Evolutionary conservation across 2,113 vertebrate genomes (phyloP), one percentile per base, ranked within the genome.

Genomic region (Mus spicilegus): DNA sequence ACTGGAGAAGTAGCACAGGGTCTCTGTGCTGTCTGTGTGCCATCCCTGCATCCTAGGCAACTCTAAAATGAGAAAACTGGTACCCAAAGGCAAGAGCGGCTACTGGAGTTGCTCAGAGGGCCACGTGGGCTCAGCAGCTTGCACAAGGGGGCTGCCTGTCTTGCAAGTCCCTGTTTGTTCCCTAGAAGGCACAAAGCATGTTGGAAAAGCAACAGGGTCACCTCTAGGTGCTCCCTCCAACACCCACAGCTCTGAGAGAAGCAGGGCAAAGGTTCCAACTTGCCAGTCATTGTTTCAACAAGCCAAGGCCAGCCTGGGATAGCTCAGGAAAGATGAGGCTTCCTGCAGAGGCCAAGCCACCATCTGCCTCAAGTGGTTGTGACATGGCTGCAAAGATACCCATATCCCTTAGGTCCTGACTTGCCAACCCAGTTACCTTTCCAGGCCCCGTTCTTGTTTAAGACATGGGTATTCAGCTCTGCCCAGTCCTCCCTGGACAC

Each of bases 191-290:
- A 39, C 0, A 28, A 22, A 4, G 17, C 0, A 13, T 24, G 33
- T 2, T 33, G 10, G 61, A 42, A 51, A 33, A 51, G 72, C 3
- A 28, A 36, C 0, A 0, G 7, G 49, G 49, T 26, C 65, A 16
- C 9, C 63, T 33, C 39, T 0, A 22, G 49, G n/a, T 5, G 7
- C 7, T 49, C 75, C 65, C 7, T 22, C 61, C 19, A 7, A 28
- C 33, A 7, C 3, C 1, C 1, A 0, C 0, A 1, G 9, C 2
- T 61, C 56, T 91, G 26, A 28, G 26, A 22, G 70, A 26, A 13
- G 39, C 51, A 24, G 39, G n/a, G 26, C 20, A 51, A 36, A 39
- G 24, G 2, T 4, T 16, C 65, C 22, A 1, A 7, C 84, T 36
- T 28, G 73, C 46, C 1, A 13, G 16, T 14, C 65, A 8, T 2